A percentile compares a stretch with the other conserved stretches of the same genome.
These are phyloP conservation scores for Pollimyrus isidori DNA, from an alignment of 2,113 vertebrate genomes.

Conservation along the genomic window DNA sequence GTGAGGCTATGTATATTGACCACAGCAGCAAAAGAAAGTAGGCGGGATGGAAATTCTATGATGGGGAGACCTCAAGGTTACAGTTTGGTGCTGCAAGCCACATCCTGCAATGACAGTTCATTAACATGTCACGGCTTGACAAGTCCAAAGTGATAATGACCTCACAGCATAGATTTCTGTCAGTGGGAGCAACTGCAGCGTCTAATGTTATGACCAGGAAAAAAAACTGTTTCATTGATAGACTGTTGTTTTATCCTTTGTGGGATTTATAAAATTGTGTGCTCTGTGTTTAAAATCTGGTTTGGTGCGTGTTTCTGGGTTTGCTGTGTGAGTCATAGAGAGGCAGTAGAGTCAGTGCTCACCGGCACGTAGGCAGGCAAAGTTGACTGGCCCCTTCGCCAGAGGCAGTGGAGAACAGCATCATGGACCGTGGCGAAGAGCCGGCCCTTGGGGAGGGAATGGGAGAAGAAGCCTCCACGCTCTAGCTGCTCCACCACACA, in stretches of 20 bases:
- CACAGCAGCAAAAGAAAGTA: slow-evolving; percentile 33
- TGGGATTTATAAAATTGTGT: not conserved
- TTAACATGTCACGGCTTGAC: not conserved
- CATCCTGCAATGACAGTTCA: slow-evolving; percentile 37
- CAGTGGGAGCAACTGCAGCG: not conserved
- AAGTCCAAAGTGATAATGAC: not conserved
- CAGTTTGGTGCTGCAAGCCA: slow-evolving; percentile 41
- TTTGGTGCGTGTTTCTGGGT: not conserved
- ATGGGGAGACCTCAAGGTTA: slow-evolving; percentile 49
- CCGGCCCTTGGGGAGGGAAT: slow-evolving; percentile 67
- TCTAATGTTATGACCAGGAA: not conserved
- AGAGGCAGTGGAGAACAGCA: slow-evolving; percentile 62
- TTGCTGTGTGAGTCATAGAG: not conserved
- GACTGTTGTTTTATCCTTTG: not conserved
- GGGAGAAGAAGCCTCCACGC: slow-evolving; percentile 72
- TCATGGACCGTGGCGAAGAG: slow-evolving; percentile 80
- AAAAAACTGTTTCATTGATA: not conserved
- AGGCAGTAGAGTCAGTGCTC: slow-evolving; percentile 8
- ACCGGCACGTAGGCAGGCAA: slow-evolving; percentile 39
- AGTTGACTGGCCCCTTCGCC: slow-evolving; percentile 33
- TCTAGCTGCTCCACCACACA: slow-evolving; percentile 75
- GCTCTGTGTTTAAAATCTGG: not conserved
- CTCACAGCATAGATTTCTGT: not conserved
- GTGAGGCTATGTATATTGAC: slow-evolving; percentile 36
- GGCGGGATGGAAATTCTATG: slow-evolving; percentile 24